Conservation (phyloP, 2,113 vertebrate genomes). For the Poeciliopsis turrubarensis region DNA sequence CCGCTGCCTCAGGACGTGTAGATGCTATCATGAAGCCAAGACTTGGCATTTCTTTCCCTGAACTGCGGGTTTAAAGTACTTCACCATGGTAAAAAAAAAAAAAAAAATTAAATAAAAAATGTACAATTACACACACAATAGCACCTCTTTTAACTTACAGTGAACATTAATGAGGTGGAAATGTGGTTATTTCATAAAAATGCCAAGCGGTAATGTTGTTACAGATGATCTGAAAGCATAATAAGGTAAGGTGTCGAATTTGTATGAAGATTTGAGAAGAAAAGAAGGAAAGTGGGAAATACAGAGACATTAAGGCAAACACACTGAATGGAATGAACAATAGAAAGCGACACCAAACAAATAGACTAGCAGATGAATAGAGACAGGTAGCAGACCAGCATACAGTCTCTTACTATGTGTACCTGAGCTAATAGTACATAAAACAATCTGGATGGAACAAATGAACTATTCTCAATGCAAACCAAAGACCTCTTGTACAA, state of each 20-base stretch:
- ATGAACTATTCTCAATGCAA: not conserved
- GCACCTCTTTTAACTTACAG: conserved; percentile 8
- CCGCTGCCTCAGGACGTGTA: conserved; percentile 40
- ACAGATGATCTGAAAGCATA: conserved; percentile 16
- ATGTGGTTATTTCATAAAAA: conserved; percentile 22
- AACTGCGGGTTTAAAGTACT: conserved; percentile 27
- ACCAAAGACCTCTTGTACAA: conserved; percentile 11
- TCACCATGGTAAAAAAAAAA: conserved; percentile 35
- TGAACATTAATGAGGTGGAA: conserved; percentile 10
- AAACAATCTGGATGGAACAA: not conserved
- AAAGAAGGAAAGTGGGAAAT: conserved; percentile 20
- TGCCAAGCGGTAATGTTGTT: conserved; percentile 1
- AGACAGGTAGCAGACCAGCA: conserved; percentile 34
- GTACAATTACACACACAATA: conserved; percentile 7
- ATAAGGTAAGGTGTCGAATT: not conserved
- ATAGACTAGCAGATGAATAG: conserved; percentile 41
- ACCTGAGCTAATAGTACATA: not conserved
- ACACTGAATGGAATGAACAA: conserved; percentile 26
- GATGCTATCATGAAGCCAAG: conserved; percentile 34
- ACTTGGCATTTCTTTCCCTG: conserved; percentile 43
- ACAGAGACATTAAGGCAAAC: conserved; percentile 18
- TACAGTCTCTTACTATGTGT: conserved; percentile 21
- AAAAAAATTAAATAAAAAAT: not conserved
- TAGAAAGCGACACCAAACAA: conserved; percentile 39
- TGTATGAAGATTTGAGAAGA: not conserved